phyloP scores from a whole-genome alignment of 2,888 invertebrate species.

The Abrostola triplasia region DNA sequence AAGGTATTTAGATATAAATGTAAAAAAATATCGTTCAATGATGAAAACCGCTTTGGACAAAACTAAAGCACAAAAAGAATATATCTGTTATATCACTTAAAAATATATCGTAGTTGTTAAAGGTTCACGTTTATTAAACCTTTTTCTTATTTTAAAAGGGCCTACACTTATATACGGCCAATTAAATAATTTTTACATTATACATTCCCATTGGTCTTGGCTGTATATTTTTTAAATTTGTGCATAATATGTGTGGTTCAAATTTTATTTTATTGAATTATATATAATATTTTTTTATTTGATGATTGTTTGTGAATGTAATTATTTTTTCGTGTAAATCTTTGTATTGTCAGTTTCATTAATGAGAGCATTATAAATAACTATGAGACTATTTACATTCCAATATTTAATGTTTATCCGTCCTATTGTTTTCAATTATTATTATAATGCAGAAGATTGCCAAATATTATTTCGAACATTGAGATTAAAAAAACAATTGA shows the following conservation, averaged over 20 bases:
- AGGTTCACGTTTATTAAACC: background rate
- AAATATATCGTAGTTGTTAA: constrained; percentile 19
- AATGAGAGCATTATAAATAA: constrained; percentile 33
- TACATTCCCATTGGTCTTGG: background rate
- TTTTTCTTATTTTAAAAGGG: constrained; percentile 22
- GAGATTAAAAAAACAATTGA: too few species aligned
- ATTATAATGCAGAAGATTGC: too few species aligned
- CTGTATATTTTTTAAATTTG: background rate
- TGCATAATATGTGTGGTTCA: constrained; percentile 1
- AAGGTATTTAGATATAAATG: constrained; percentile 23
- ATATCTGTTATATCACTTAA: constrained; percentile 22
- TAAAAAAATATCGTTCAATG: constrained; percentile 36
- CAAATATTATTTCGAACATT: too few species aligned
- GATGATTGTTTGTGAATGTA: too few species aligned
- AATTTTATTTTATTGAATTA: background rate
- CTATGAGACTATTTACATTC: constrained; percentile 23
- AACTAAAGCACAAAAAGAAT: constrained; percentile 47
- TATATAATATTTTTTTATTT: too few species aligned
- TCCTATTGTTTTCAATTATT: too few species aligned
- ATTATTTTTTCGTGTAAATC: too few species aligned
- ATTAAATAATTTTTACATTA: background rate
- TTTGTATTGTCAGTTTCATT: constrained; percentile 25
- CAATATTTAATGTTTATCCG: constrained; percentile 2
- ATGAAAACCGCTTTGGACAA: constrained; percentile 42
- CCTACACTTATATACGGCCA: constrained; percentile 18